Conservation (phyloP, 2,797 vertebrate genomes). For the Passerculus sandwichensis region DNA sequence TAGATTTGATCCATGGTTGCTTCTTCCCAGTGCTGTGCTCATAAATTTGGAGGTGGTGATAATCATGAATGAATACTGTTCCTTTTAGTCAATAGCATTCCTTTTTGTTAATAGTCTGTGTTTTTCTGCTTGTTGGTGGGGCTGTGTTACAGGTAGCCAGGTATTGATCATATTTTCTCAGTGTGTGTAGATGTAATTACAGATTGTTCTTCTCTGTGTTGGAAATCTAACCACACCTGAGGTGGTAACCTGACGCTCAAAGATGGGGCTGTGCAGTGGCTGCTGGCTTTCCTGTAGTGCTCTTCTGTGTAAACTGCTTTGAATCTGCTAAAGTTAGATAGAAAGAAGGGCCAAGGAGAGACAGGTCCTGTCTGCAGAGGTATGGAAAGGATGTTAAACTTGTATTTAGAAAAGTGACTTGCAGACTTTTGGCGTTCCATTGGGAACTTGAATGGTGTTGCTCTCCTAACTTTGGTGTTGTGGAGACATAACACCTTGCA, state of each 20-base stretch:
- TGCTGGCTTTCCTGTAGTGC: not conserved
- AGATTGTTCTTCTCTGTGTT: not conserved
- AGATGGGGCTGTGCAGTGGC: not conserved
- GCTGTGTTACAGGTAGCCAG: not conserved
- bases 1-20: not conserved
- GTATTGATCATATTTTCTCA: not conserved
- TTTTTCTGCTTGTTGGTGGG: not conserved
- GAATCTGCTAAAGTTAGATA: rapidly evolving
- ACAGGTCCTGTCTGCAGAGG: not conserved
- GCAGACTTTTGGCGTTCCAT: not conserved
- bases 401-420: not conserved
- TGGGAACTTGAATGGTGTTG: not conserved
- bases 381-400: not conserved
- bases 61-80: not conserved
- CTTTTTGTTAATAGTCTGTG: not conserved
- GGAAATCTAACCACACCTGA: not conserved
- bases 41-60: not conserved
- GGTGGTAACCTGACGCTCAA: not conserved
- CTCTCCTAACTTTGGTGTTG: not conserved
- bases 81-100: not conserved
- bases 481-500: not conserved
- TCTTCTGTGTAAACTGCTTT: not conserved
- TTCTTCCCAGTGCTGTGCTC: not conserved
- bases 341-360: not conserved
- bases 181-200: not conserved